Evolutionary conservation across 2,113 vertebrate genomes (phyloP).

Genomic region (Petromus typicus): DNA sequence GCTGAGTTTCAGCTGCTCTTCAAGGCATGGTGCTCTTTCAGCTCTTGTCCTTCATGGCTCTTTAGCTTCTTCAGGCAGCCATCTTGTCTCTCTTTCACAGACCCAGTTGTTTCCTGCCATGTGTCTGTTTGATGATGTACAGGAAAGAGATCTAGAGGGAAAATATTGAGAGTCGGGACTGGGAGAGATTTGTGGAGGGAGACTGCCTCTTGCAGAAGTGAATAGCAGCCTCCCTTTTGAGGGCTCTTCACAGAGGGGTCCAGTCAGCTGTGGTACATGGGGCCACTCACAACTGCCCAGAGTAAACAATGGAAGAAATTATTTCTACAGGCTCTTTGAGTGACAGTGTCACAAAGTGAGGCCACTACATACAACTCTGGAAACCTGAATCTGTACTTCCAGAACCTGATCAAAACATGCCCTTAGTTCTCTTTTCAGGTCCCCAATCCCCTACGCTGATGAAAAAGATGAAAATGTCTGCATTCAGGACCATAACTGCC

Average conservation of each 20-base stretch:
- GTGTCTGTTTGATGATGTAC: not conserved
- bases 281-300: not conserved
- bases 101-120: not conserved
- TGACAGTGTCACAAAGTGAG: not conserved
- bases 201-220: not conserved
- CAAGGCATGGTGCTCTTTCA: not conserved
- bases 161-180: not conserved
- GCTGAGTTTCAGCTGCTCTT: not conserved
- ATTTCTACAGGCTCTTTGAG: not conserved
- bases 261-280: not conserved
- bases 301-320: not conserved
- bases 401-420: not conserved
- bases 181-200: not conserved
- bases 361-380: accelerated
- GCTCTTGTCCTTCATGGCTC: conserved; percentile 35
- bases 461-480: not conserved
- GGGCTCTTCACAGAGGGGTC: not conserved
- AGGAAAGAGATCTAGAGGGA: not conserved
- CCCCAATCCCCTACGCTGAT: not conserved
- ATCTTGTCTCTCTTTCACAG: not conserved
- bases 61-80: not conserved
- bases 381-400: not conserved
- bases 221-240: not conserved
- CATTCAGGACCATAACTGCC: not conserved
- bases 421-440: not conserved